phyloP scores from a whole-genome alignment of 1,140 invertebrate species.

The Drosophila rufa region DNA sequence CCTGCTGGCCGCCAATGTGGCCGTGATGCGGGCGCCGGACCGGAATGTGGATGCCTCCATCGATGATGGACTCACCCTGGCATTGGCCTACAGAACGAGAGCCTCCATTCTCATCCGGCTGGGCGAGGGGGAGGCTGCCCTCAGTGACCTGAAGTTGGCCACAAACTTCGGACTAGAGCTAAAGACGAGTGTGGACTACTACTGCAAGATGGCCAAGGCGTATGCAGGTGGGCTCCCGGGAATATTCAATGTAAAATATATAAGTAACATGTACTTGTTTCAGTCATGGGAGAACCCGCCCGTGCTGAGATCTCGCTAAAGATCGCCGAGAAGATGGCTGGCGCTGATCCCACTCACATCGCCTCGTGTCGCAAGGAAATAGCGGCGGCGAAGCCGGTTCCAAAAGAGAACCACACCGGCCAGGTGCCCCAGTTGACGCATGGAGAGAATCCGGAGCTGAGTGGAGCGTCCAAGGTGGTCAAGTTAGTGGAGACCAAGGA shows the following conservation, averaged over 20 bases:
- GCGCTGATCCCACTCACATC: constrained; percentile 76
- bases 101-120: constrained; percentile 87
- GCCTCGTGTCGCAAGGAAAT: constrained; percentile 63
- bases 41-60: constrained; percentile 86
- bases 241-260: too few species aligned
- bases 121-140: constrained; percentile 86
- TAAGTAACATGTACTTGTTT: neutral
- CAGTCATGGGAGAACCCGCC: constrained; percentile 85
- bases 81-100: constrained; percentile 87
- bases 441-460: constrained; percentile 72
- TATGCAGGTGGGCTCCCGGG: constrained; percentile 86
- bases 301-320: constrained; percentile 87
- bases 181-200: constrained; percentile 87
- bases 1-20: constrained; percentile 87
- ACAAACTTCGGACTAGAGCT: constrained; percentile 87
- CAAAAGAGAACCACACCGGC: constrained; percentile 8
- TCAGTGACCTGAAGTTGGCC: constrained; percentile 88
- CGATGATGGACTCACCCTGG: constrained; percentile 87
- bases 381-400: constrained; percentile 23
- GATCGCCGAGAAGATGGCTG: constrained; percentile 86
- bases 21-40: constrained; percentile 88
- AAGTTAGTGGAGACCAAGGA: constrained; percentile 85
- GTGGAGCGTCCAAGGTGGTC: constrained; percentile 85
- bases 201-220: constrained; percentile 88
- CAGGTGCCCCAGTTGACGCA: constrained; percentile 55